phyloP scores from a whole-genome alignment of 2,113 vertebrate species.

The Ancistrus triradiatus region DNA sequence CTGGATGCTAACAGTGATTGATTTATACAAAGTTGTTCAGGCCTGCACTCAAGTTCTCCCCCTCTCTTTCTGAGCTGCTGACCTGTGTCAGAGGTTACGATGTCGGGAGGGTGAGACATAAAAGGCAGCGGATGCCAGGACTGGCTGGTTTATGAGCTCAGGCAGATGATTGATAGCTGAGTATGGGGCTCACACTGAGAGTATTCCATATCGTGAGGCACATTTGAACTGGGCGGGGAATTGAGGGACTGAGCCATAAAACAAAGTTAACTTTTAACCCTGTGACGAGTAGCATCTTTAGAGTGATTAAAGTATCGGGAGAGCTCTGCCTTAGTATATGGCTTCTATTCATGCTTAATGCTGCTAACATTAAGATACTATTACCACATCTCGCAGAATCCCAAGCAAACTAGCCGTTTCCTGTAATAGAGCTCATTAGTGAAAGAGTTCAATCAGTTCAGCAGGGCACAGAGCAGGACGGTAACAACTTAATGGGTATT shows the following conservation, averaged over 20 bases:
- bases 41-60: background rate
- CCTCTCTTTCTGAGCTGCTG: constrained; percentile 18
- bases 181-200: constrained; percentile 56
- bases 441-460: background rate
- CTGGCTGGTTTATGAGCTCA: constrained; percentile 64
- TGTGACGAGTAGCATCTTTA: constrained; percentile 6
- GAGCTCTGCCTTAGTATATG: background rate
- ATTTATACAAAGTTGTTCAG: background rate
- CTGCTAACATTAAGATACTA: background rate
- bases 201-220: constrained; percentile 39
- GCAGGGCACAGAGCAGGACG: background rate
- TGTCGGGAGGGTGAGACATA: constrained; percentile 59
- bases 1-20: background rate
- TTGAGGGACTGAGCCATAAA: constrained; percentile 58
- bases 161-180: constrained; percentile 64
- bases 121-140: constrained; percentile 60
- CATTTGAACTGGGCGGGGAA: constrained; percentile 51
- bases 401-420: background rate
- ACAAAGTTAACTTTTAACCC: constrained; percentile 54
- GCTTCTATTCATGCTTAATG: background rate
- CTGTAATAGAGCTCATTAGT: background rate
- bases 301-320: background rate
- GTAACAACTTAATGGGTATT: background rate
- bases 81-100: constrained; percentile 58
- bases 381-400: background rate